Evolutionary conservation across 2,888 invertebrate species (phyloP), one percentile per base, ranked within the genome.

Genomic region (Aleiodes testaceus): DNA sequence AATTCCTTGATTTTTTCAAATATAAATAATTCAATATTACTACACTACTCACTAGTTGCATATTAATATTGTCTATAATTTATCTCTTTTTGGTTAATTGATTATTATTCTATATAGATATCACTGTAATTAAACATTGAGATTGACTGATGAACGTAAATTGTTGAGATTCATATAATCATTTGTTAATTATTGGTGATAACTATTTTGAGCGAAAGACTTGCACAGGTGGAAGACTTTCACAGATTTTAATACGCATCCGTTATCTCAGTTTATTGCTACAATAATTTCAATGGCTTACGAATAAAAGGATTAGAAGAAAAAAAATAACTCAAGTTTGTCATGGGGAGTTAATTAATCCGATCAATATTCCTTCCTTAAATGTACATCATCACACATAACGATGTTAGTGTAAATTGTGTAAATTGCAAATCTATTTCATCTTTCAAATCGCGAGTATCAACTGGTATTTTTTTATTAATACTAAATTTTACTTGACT

Each of bases 21-120:
- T 36, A 6, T 3, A 36, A 2, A 36, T 0, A 9, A 9, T 7
- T 36, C 1, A 36, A 36, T 36, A 11, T 36, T 36, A 36, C 6
- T 36, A 9, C 36, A 11, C 9, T 2, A 36, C 11, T 36, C 11
- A 36, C 9, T 36, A 36, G 2, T 36, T 11, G 11, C 7, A 36
- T 42, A 16, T 11, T n/a, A n/a, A n/a, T n/a, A n/a, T n/a, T n/a
- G 12, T 59, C 42, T 18, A 42, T 36, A 59, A 42, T 59, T 59
- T 12, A 53, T 26, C 11, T 16, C 26, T 42, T 36, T 18, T 14
- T 55, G 14, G 55, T 36, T 30, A 59, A 59, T 53, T 18, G 42
- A 18, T 30, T 42, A 59, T 53, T 36, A 36, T 36, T 36, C 18
- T 59, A 59, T 59, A 59, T 59, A 59, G 42, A 59, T 59, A 59